Conservation (phyloP, 2,888 invertebrate species). For the Dryadula phaetusa region DNA sequence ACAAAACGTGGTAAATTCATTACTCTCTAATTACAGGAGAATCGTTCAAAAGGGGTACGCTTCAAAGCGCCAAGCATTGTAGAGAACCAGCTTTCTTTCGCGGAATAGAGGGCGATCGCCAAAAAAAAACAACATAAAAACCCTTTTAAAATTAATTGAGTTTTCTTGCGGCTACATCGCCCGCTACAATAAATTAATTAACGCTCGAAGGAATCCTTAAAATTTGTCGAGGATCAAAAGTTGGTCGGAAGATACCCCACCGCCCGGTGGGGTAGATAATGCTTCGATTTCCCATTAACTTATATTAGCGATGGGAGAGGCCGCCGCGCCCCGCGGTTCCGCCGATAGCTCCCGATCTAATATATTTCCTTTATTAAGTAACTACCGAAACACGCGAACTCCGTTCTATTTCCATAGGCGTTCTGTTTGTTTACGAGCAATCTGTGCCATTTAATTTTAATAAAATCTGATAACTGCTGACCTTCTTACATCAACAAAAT, state of each 20-base stretch:
- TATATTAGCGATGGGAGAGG: conserved; percentile 79
- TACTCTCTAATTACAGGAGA: conserved; percentile 74
- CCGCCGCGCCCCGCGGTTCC: conserved; percentile 67
- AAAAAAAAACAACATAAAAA: conserved; percentile 81
- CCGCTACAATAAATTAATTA: conserved; percentile 83
- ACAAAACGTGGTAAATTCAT: conserved; percentile 63
- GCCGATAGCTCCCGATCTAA: conserved; percentile 70
- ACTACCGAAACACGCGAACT: conserved; percentile 79
- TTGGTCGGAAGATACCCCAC: conserved; percentile 61
- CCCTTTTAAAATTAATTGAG: conserved; percentile 85
- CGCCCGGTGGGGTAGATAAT: conserved; percentile 70
- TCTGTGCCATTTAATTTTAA: conserved; percentile 71
- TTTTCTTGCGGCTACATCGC: conserved; percentile 83
- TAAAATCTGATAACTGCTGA: conserved; percentile 62
- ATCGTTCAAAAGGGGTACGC: conserved; percentile 65
- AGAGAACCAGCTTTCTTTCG: conserved; percentile 59
- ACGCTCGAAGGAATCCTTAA: conserved; percentile 82
- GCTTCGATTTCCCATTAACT: conserved; percentile 83
- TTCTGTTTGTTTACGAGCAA: conserved; percentile 76
- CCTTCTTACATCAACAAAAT: neutral
- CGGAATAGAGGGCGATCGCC: conserved; percentile 63
- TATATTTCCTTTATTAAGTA: conserved; percentile 79
- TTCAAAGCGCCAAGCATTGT: conserved; percentile 72
- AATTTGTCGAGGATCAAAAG: conserved; percentile 83
- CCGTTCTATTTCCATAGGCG: conserved; percentile 79